Evolutionary conservation across 2,888 invertebrate species (phyloP).

Genomic region (Drosophila mettleri): DNA sequence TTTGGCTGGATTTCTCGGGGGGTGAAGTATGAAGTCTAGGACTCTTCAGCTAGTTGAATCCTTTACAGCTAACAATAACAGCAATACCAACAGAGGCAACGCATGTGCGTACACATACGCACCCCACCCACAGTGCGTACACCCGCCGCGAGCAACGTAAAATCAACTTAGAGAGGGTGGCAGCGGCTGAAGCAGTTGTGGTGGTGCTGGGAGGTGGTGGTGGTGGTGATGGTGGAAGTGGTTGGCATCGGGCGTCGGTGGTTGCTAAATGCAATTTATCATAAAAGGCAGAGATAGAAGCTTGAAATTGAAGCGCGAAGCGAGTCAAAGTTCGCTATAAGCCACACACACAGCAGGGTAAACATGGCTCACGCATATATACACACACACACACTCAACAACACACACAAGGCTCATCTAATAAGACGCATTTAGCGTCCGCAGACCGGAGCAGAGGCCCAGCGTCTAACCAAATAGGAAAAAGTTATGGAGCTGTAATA

Average conservation of each 20-base stretch:
- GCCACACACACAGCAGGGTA: slow-evolving; percentile 64
- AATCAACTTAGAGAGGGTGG: slow-evolving; percentile 58
- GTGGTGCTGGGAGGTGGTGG: slow-evolving; percentile 26
- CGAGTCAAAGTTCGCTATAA: slow-evolving; percentile 69
- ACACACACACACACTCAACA: slow-evolving; percentile 1
- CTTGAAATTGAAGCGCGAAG: slow-evolving; percentile 70
- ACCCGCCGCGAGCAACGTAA: slow-evolving; percentile 16
- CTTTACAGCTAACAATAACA: slow-evolving; percentile 63
- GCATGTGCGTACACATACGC: slow-evolving; percentile 61
- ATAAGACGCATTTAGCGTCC: slow-evolving; percentile 23
- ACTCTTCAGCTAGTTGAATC: slow-evolving; percentile 54
- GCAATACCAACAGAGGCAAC: slow-evolving; percentile 56
- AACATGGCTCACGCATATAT: slow-evolving; percentile 71
- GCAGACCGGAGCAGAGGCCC: slow-evolving; percentile 5
- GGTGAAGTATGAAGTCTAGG: slow-evolving; percentile 45
- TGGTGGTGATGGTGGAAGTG: slow-evolving; percentile 43
- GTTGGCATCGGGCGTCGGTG: slow-evolving; percentile 62
- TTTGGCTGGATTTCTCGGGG: slow-evolving; percentile 51
- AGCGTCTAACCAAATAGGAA: slow-evolving; percentile 75
- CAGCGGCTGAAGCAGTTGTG: slow-evolving; percentile 30
- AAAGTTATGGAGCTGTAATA: slow-evolving; percentile 84
- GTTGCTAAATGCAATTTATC: slow-evolving; percentile 81
- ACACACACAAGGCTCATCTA: slow-evolving; percentile 26
- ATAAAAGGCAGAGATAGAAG: slow-evolving; percentile 72
- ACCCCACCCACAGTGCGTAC: slow-evolving; percentile 20